These are phyloP conservation scores for Numida meleagris DNA, from an alignment of 2,113 vertebrate genomes.

Conservation along the genomic window DNA sequence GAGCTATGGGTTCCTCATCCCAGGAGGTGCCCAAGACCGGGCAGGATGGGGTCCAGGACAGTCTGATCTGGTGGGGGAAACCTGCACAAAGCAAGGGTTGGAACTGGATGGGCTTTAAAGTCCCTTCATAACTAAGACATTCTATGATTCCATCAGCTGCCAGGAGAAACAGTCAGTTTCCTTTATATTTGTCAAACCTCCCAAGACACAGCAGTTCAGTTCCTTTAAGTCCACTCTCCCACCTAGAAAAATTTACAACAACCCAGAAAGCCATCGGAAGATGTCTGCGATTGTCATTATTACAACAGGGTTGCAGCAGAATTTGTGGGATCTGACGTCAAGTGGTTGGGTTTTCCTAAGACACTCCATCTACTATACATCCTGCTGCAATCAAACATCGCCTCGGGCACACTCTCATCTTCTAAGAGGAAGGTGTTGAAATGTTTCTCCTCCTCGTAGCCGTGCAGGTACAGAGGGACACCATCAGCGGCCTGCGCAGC, in stretches of 20 bases:
- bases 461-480: too few species aligned
- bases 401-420: background rate
- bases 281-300: background rate
- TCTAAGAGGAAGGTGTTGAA: background rate
- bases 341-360: background rate
- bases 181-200: background rate
- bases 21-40: too few species aligned
- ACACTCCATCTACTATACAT: background rate
- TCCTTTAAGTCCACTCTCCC: background rate
- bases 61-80: too few species aligned
- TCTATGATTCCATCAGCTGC: background rate
- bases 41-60: too few species aligned
- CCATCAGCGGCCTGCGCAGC: too few species aligned
- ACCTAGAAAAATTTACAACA: background rate
- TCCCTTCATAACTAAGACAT: too few species aligned
- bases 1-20: too few species aligned
- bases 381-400: too few species aligned
- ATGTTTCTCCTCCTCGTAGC: background rate
- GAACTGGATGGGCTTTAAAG: too few species aligned
- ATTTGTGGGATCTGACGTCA: background rate
- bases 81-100: too few species aligned
- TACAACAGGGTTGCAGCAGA: background rate
- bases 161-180: background rate
- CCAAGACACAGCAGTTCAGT: background rate
- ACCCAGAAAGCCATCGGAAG: background rate